Conservation (phyloP, 2,797 vertebrate species). For the Muscicapa striata region DNA sequence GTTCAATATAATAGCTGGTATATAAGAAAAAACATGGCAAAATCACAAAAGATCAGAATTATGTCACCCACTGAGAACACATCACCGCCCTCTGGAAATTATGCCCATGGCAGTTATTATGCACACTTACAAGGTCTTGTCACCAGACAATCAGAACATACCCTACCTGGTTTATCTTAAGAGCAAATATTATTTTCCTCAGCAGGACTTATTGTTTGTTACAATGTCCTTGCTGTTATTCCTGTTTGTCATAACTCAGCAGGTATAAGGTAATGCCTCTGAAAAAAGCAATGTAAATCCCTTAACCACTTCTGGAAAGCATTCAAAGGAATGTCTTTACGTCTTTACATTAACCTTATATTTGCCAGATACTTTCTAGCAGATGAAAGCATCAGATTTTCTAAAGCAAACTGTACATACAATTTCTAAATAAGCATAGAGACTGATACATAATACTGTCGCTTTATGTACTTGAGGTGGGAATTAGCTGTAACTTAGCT, state of each 20-base stretch:
- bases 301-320: neutral
- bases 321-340: neutral
- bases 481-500: neutral
- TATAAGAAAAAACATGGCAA: neutral
- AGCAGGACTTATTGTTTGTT: neutral
- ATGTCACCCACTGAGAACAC: neutral
- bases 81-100: neutral
- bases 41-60: neutral
- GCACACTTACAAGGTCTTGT: neutral
- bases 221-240: neutral
- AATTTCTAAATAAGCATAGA: neutral
- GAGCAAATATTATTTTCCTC: neutral
- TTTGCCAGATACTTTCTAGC: neutral
- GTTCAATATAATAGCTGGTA: neutral
- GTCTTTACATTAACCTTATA: neutral
- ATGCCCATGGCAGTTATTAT: neutral
- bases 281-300: neutral
- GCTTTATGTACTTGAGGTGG: neutral
- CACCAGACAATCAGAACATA: neutral
- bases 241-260: neutral
- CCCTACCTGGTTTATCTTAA: neutral
- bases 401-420: neutral
- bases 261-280: neutral
- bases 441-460: neutral
- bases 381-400: neutral